Evolutionary conservation across 2,797 vertebrate species (phyloP).

Genomic region (Lacerta agilis): DNA sequence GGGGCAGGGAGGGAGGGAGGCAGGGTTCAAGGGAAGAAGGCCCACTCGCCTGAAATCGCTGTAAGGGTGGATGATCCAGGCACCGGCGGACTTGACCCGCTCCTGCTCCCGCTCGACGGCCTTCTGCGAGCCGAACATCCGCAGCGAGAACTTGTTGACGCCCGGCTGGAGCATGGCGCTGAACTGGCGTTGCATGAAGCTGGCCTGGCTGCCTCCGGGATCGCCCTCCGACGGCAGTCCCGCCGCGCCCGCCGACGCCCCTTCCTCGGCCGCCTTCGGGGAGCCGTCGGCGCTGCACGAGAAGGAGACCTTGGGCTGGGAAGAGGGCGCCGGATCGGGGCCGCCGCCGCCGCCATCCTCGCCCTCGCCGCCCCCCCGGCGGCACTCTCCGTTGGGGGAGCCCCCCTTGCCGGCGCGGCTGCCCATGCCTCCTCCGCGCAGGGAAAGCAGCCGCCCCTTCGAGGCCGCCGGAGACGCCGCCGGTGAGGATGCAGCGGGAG

Average conservation of each 20-base stretch:
- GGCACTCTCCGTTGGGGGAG: constrained; percentile 84
- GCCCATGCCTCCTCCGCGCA: constrained; percentile 67
- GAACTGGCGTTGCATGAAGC: constrained; percentile 96
- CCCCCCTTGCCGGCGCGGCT: constrained; percentile 81
- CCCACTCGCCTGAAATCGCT: constrained; percentile 88
- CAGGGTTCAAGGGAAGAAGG: not conserved
- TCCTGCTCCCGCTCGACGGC: constrained; percentile 95
- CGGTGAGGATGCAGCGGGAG: constrained; percentile 43
- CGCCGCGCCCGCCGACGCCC: constrained; percentile 73
- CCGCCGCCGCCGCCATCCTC: constrained; percentile 51
- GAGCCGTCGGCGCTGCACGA: constrained; percentile 78
- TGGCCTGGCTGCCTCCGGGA: constrained; percentile 86
- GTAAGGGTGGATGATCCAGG: constrained; percentile 98
- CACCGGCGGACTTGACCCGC: constrained; percentile 95
- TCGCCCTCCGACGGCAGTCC: constrained; percentile 78
- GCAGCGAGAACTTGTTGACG: constrained; percentile 98
- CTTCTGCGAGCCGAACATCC: constrained; percentile 98
- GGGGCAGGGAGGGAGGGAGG: no score
- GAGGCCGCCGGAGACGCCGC: constrained; percentile 57
- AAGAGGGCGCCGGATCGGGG: constrained; percentile 27
- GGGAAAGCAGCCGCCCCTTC: constrained; percentile 74
- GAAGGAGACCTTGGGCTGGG: constrained; percentile 78
- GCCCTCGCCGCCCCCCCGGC: constrained; percentile 79
- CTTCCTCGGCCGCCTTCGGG: constrained; percentile 78
- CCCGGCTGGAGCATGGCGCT: constrained; percentile 96